phyloP scores from a whole-genome alignment of 2,888 invertebrate genomes.

The Papilio demoleus region DNA sequence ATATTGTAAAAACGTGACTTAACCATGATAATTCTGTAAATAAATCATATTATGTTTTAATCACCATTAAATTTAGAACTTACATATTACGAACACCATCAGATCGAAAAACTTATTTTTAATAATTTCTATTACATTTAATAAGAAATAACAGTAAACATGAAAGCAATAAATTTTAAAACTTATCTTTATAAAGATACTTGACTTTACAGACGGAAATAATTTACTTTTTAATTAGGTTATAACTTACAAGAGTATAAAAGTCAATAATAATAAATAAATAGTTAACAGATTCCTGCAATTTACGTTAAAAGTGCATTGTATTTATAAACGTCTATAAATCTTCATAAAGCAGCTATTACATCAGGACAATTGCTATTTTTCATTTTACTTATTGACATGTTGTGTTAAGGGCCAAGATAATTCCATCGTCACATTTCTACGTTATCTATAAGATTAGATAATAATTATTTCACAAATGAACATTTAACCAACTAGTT shows the following conservation, averaged over 20 bases:
- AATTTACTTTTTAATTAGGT: conserved; percentile 7
- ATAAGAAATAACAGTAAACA: neutral
- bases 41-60: neutral
- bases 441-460: neutral
- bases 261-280: neutral
- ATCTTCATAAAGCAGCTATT: neutral
- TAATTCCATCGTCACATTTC: neutral
- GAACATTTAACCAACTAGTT: neutral
- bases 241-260: conserved; percentile 11
- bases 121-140: too few species aligned
- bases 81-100: neutral
- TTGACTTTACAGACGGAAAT: conserved; percentile 9
- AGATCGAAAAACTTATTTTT: too few species aligned
- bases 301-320: conserved; percentile 13
- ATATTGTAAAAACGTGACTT: neutral
- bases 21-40: neutral
- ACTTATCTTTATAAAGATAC: neutral
- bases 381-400: conserved; percentile 5
- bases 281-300: neutral
- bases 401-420: neutral
- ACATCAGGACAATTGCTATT: neutral
- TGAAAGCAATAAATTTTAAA: conserved; percentile 1
- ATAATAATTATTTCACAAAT: neutral
- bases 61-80: neutral
- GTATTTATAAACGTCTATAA: conserved; percentile 7